phyloP scores from a whole-genome alignment of 2,113 vertebrate genomes.

The Sula dactylatra region DNA sequence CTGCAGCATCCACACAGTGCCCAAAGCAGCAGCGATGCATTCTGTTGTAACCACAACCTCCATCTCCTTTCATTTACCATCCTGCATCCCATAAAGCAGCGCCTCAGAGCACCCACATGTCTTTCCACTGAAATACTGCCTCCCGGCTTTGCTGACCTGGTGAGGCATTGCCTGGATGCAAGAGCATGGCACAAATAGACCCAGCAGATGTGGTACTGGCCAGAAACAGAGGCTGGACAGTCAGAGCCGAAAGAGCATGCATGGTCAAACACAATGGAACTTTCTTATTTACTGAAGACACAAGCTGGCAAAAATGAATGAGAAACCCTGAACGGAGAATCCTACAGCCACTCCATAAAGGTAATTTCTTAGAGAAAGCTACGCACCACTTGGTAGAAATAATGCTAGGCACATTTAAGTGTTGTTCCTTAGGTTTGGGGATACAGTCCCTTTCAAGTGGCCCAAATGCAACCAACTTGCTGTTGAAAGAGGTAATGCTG shows the following conservation, averaged over 20 bases:
- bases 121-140: not conserved
- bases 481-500: not conserved
- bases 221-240: not conserved
- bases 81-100: not conserved
- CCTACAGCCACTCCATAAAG: not conserved
- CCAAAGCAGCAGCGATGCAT: rapidly evolving
- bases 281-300: not conserved
- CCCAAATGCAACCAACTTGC: not conserved
- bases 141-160: not conserved
- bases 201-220: not conserved
- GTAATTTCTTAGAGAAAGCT: not conserved
- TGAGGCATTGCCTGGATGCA: not conserved
- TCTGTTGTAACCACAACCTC: not conserved
- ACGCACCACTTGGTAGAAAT: not conserved
- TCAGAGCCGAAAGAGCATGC: rapidly evolving
- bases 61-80: not conserved
- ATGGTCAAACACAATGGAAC: not conserved
- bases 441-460: not conserved
- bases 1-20: not conserved
- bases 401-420: not conserved
- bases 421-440: not conserved
- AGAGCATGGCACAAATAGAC: not conserved
- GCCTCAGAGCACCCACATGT: not conserved
- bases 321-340: not conserved
- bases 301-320: not conserved